Percentiles rank a stretch among this genome's conserved stretches.
These are phyloP conservation scores for Zoanthus gigantus DNA, from an alignment of 92 coral and sea anemone species.

Conservation along the genomic window DNA sequence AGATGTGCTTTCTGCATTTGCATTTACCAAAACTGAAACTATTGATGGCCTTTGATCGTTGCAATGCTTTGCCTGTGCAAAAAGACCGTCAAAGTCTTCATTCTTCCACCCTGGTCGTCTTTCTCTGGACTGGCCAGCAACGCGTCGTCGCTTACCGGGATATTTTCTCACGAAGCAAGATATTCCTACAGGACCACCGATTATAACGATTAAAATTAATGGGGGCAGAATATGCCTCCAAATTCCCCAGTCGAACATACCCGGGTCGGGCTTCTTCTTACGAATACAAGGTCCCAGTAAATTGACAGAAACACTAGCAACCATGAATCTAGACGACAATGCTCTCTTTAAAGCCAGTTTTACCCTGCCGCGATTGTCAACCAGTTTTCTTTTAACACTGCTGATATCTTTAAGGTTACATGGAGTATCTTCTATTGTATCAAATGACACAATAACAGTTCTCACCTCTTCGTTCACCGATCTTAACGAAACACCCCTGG, in stretches of 20 bases:
- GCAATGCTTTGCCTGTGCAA: constrained; percentile 72
- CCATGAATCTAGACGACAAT: constrained; percentile 56
- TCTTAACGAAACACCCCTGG: constrained; percentile 65
- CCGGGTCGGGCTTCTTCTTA: constrained; percentile 18
- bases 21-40: constrained; percentile 67
- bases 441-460: constrained; percentile 64
- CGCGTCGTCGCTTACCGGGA: constrained; percentile 58
- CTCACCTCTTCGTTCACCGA: constrained; percentile 50
- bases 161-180: constrained; percentile 60
- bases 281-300: constrained; percentile 73
- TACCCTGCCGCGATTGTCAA: constrained; percentile 56
- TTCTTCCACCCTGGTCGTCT: constrained; percentile 46
- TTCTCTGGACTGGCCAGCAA: constrained; percentile 22
- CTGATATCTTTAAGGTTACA: constrained; percentile 60
- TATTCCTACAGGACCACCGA: constrained; percentile 84
- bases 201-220: constrained; percentile 65
- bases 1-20: constrained; percentile 44
- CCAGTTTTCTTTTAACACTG: constrained; percentile 31
- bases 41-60: constrained; percentile 69
- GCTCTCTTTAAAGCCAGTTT: constrained; percentile 62
- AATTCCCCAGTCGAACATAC: constrained; percentile 76
- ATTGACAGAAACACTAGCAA: constrained; percentile 57
- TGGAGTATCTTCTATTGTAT: constrained; percentile 68
- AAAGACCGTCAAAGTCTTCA: constrained; percentile 52
- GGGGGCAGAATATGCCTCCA: constrained; percentile 72